Evolutionary conservation across 1,140 invertebrate species (phyloP).

Genomic region (Drosophila biarmipes): DNA sequence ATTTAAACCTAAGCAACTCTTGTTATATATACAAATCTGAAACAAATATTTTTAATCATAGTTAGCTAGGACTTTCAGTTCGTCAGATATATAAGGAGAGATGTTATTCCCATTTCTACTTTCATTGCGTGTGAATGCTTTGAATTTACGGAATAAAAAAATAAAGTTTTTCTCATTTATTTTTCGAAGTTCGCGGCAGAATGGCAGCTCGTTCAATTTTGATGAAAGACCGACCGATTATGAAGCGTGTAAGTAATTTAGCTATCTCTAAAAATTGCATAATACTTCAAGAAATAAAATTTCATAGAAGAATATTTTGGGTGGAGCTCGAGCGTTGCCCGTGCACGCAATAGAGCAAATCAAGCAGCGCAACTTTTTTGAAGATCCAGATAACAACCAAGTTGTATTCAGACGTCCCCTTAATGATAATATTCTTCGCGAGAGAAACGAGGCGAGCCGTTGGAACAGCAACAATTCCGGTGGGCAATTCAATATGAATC

Average conservation of each 20-base stretch:
- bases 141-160: not conserved
- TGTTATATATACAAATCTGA: too few relatives aligned
- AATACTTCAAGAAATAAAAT: too few relatives aligned
- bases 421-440: not conserved
- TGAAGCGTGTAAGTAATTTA: not conserved
- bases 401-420: not conserved
- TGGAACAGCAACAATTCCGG: constrained; percentile 5
- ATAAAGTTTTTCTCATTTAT: not conserved
- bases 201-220: not conserved
- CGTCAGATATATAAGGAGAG: not conserved
- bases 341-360: not conserved
- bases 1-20: too few relatives aligned
- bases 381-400: not conserved
- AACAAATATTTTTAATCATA: not conserved
- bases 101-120: not conserved
- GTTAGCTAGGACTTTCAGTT: not conserved
- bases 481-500: not conserved
- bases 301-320: not conserved
- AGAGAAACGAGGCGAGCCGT: not conserved
- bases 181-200: not conserved
- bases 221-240: not conserved
- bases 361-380: not conserved
- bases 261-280: not conserved
- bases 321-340: not conserved
- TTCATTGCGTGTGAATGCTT: not conserved